These are phyloP conservation scores for Adelges cooleyi DNA, from an alignment of 1,140 invertebrate genomes.

Conservation along the genomic window DNA sequence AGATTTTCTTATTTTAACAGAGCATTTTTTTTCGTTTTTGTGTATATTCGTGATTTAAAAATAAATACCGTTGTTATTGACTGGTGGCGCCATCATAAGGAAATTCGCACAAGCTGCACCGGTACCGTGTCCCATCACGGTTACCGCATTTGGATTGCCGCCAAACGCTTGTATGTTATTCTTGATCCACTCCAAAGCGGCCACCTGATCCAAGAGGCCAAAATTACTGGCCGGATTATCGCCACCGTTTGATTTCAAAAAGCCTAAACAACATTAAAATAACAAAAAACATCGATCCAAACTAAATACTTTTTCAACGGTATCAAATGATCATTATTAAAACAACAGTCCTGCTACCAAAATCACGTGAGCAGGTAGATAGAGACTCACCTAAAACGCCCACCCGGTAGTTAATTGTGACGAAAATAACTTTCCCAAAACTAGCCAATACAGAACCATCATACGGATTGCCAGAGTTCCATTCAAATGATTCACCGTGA, in stretches of 20 bases:
- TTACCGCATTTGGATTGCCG: slow-evolving; percentile 71
- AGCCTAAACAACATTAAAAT: slow-evolving; percentile 47
- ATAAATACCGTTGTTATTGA: slow-evolving; percentile 4
- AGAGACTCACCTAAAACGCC: slow-evolving; percentile 71
- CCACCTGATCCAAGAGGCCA: slow-evolving; percentile 76
- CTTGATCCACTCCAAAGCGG: slow-evolving; percentile 75
- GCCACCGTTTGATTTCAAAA: slow-evolving; percentile 59
- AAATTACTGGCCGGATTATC: slow-evolving; percentile 65
- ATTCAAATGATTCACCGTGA: slow-evolving; percentile 84
- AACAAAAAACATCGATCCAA: too few relatives aligned
- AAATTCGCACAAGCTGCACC: slow-evolving; percentile 86
- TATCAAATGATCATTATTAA: too few relatives aligned
- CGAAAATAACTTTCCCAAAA: slow-evolving; percentile 81
- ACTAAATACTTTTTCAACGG: too few relatives aligned
- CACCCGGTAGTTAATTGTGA: slow-evolving; percentile 85
- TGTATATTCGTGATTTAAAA: too few relatives aligned
- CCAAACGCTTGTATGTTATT: slow-evolving; percentile 75
- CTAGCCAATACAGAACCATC: slow-evolving; percentile 78
- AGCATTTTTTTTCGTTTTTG: too few relatives aligned
- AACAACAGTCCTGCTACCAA: too few relatives aligned
- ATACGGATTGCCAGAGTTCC: slow-evolving; percentile 85
- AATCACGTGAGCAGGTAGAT: too few relatives aligned
- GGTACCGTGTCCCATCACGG: slow-evolving; percentile 85
- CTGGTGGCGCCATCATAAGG: slow-evolving; percentile 71
- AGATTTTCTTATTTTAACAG: too few relatives aligned